Percentiles rank a stretch among this genome's conserved stretches.
Evolutionary conservation across 30 jellyfish, hydroid and myxozoan species (phyloP).

Genomic region (Euphysa ruthae): DNA sequence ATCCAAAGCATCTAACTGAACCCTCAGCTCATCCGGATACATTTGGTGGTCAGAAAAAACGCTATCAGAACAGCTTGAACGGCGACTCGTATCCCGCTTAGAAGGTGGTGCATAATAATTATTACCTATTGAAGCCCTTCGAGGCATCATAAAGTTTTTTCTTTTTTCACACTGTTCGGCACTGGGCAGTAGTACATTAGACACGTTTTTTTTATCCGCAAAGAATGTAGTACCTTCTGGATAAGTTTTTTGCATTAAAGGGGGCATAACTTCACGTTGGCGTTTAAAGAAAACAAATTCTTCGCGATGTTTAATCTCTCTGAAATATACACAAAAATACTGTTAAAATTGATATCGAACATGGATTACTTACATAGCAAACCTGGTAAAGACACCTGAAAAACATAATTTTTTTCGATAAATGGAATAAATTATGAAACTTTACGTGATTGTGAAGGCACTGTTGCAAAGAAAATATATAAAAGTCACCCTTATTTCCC

Average conservation of each 20-base stretch:
- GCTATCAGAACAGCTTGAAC: conserved; percentile 23
- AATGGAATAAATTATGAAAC: no score
- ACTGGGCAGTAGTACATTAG: not conserved
- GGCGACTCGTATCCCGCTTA: conserved; percentile 6
- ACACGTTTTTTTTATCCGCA: conserved; percentile 5
- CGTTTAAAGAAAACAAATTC: conserved; percentile 26
- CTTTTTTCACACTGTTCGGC: not conserved
- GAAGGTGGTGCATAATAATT: not conserved
- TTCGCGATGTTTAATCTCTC: conserved; percentile 38
- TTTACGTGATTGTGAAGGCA: no score
- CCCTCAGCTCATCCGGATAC: conserved; percentile 14
- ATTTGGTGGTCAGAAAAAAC: conserved; percentile 13
- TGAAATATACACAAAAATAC: not conserved
- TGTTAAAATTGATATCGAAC: not conserved
- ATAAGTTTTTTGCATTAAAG: conserved; percentile 12
- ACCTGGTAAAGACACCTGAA: no score
- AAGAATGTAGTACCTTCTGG: conserved; percentile 13
- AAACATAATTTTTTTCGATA: no score
- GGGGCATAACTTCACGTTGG: conserved; percentile 28
- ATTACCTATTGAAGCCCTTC: not conserved
- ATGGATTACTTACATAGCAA: not conserved
- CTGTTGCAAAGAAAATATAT: no score
- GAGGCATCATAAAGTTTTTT: conserved; percentile 4
- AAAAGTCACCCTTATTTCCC: no score
- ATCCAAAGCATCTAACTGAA: conserved; percentile 20